These are phyloP conservation scores for Percopsis omiscomaycus DNA, from an alignment of 2,797 vertebrate species.

Conservation along the genomic window DNA sequence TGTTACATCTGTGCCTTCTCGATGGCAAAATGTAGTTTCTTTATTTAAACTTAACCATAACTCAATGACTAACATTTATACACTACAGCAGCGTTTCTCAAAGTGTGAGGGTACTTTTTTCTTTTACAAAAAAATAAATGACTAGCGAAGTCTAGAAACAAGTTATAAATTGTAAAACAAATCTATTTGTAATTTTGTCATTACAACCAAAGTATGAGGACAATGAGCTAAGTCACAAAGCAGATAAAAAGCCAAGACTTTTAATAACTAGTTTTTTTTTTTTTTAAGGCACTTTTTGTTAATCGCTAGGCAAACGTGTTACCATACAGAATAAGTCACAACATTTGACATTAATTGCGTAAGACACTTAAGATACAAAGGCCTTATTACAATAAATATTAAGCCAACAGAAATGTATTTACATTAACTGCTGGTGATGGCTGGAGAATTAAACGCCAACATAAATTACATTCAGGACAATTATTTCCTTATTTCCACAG, in stretches of 20 bases:
- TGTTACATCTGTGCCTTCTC: neutral
- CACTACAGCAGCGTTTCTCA: neutral
- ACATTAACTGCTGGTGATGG: slow-evolving; percentile 19
- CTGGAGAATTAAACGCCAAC: slow-evolving; percentile 42
- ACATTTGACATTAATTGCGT: slow-evolving; percentile 31
- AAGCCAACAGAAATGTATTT: slow-evolving; percentile 33
- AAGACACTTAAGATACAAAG: slow-evolving; percentile 43
- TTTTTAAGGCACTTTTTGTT: slow-evolving; percentile 67
- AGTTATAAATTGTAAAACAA: too few relatives aligned
- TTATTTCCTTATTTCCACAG: neutral
- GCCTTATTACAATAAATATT: slow-evolving; percentile 10
- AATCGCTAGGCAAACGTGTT: slow-evolving; percentile 35
- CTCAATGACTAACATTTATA: neutral
- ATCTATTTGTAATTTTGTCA: too few relatives aligned
- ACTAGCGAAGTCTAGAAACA: too few relatives aligned
- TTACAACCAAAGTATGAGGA: slow-evolving; percentile 10
- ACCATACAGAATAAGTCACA: slow-evolving; percentile 54
- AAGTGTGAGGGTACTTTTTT: neutral
- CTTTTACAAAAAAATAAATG: too few relatives aligned
- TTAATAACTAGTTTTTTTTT: slow-evolving; percentile 48
- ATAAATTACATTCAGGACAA: slow-evolving; percentile 9
- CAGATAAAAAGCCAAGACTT: slow-evolving; percentile 27
- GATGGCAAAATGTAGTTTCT: too few relatives aligned
- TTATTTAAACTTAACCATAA: too few relatives aligned
- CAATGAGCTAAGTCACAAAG: slow-evolving; percentile 17